These are phyloP conservation scores for Eumacrocentrus americanus DNA, from an alignment of 2,888 invertebrate genomes.

Conservation along the genomic window DNA sequence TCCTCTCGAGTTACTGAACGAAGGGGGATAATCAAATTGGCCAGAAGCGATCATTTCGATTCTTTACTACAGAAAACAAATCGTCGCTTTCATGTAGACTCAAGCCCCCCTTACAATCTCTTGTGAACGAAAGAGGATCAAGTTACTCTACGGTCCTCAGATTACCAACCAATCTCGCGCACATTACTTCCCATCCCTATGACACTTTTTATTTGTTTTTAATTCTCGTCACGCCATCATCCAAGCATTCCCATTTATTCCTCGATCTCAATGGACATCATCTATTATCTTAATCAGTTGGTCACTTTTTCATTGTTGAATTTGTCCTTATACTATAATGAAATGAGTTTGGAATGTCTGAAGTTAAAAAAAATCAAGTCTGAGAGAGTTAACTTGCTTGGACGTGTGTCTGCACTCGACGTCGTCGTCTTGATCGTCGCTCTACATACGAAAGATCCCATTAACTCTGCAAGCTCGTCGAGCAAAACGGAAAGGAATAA, in stretches of 20 bases:
- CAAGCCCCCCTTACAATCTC: slow-evolving; percentile 10
- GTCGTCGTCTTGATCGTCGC: slow-evolving; percentile 17
- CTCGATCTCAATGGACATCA: slow-evolving; percentile 11
- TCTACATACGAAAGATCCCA: not conserved
- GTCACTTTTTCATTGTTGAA: not conserved
- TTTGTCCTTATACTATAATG: too few species aligned
- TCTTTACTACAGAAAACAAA: slow-evolving; percentile 17
- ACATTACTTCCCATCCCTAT: slow-evolving; percentile 48
- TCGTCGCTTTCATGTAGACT: slow-evolving; percentile 14
- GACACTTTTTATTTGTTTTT: slow-evolving; percentile 24
- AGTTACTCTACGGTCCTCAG: slow-evolving; percentile 55
- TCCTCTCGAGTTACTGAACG: not conserved
- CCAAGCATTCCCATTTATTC: slow-evolving; percentile 1
- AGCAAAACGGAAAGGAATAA: slow-evolving; percentile 17
- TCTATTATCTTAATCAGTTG: not conserved
- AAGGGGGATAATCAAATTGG: slow-evolving; percentile 8
- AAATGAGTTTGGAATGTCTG: too few species aligned
- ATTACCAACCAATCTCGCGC: slow-evolving; percentile 58
- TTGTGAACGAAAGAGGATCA: slow-evolving; percentile 41
- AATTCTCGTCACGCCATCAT: slow-evolving; percentile 13
- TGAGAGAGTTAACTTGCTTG: too few species aligned
- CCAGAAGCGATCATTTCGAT: slow-evolving; percentile 16
- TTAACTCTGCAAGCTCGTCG: not conserved
- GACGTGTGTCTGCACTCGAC: slow-evolving; percentile 14
- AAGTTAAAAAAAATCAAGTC: too few species aligned